A percentile compares a stretch with the other conserved stretches of the same genome.
Evolutionary conservation across 2,797 vertebrate genomes (phyloP).

Genomic region (Hydrocynus forskahlii): DNA sequence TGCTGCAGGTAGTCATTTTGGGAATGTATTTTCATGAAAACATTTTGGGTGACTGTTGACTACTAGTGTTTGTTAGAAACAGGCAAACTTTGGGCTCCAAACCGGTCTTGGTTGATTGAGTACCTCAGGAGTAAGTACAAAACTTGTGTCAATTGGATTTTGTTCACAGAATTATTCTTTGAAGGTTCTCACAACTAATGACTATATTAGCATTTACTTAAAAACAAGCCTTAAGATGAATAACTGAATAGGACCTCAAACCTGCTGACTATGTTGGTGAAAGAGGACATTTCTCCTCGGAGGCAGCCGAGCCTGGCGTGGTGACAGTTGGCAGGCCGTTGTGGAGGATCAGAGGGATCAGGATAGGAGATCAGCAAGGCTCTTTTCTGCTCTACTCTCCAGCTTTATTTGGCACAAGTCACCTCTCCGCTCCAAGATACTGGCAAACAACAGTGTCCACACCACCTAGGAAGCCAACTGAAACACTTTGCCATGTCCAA

Average conservation of each 20-base stretch:
- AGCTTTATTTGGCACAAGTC: conserved; percentile 3
- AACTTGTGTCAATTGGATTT: too few relatives aligned
- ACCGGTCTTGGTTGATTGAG: too few relatives aligned
- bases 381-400: not conserved
- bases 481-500: not conserved
- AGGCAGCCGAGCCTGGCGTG: not conserved
- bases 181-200: too few relatives aligned
- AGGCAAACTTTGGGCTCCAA: too few relatives aligned
- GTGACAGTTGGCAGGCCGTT: not conserved
- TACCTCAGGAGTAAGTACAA: too few relatives aligned
- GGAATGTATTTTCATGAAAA: too few relatives aligned
- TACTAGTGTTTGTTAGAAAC: too few relatives aligned
- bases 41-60: too few relatives aligned
- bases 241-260: not conserved
- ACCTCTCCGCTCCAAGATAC: not conserved
- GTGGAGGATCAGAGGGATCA: not conserved
- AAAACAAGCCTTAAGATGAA: not conserved
- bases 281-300: not conserved
- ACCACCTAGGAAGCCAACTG: not conserved
- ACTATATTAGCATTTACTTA: not conserved
- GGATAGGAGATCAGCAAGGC: conserved; percentile 4
- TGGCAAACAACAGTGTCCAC: not conserved
- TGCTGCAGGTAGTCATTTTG: too few relatives aligned
- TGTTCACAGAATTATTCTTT: too few relatives aligned
- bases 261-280: not conserved